Percentiles rank a stretch among this genome's conserved stretches.
phyloP scores from a whole-genome alignment of 2,113 vertebrate genomes.

The Tachycineta bicolor region DNA sequence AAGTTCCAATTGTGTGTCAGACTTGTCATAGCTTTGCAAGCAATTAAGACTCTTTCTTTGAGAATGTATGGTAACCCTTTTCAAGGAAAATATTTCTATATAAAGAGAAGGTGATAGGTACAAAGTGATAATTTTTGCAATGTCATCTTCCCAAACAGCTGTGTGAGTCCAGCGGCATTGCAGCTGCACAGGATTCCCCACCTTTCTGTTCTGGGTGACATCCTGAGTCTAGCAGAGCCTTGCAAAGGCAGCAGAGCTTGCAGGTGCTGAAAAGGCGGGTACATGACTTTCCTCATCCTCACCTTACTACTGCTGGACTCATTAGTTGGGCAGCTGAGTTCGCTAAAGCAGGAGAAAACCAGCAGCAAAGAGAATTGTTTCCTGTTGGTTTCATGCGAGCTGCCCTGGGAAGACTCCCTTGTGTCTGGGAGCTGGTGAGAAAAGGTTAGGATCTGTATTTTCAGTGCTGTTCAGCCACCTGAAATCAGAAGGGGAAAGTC shows the following conservation, averaged over 20 bases:
- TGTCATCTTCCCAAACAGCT: background rate
- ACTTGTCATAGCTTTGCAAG: background rate
- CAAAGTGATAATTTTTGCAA: background rate
- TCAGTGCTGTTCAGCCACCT: background rate
- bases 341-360: background rate
- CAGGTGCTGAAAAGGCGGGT: background rate
- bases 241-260: background rate
- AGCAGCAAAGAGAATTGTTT: background rate
- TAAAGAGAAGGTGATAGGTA: background rate
- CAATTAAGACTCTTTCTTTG: background rate
- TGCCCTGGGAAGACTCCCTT: background rate
- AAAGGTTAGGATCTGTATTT: background rate
- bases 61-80: background rate
- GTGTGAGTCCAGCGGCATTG: background rate
- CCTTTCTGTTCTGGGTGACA: background rate
- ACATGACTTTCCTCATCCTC: background rate
- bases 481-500: background rate
- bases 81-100: background rate
- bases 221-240: background rate
- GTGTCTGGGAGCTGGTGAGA: background rate
- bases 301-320: background rate
- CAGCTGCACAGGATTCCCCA: background rate
- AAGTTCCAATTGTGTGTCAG: background rate
- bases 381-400: background rate
- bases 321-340: background rate